Percentiles rank a stretch among this genome's conserved stretches.
Evolutionary conservation across 2,797 vertebrate genomes (phyloP).

Genomic region (Gadopsis bispinosus): DNA sequence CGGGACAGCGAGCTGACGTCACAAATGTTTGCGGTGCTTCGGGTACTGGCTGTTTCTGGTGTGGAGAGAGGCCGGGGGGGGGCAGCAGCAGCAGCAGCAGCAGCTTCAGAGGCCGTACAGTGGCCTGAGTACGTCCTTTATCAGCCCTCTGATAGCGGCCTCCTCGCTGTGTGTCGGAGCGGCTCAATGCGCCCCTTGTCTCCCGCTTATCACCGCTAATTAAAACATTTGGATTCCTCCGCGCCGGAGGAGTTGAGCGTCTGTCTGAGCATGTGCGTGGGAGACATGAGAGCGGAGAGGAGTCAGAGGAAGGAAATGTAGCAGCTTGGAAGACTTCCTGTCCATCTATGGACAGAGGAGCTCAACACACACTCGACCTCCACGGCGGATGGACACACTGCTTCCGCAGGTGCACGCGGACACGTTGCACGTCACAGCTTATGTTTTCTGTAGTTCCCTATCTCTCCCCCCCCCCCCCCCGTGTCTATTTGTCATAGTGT

Average conservation of each 20-base stretch:
- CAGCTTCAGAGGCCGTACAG: constrained; percentile 67
- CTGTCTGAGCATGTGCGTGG: constrained; percentile 73
- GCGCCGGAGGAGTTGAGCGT: constrained; percentile 69
- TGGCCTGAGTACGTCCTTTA: constrained; percentile 83
- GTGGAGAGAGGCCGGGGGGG: constrained; percentile 20
- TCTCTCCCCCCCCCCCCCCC: accelerated
- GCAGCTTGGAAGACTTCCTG: constrained; percentile 77
- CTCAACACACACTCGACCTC: constrained; percentile 58
- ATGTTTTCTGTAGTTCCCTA: not conserved
- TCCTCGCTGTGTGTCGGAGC: constrained; percentile 70
- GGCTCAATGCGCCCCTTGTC: constrained; percentile 82
- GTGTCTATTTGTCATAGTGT: not conserved
- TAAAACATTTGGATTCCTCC: constrained; percentile 87
- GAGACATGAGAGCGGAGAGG: constrained; percentile 75
- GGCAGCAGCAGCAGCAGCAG: too few relatives aligned
- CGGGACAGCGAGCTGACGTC: not conserved
- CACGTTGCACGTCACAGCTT: not conserved
- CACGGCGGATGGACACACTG: constrained; percentile 10
- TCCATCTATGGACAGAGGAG: constrained; percentile 81
- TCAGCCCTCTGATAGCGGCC: constrained; percentile 78
- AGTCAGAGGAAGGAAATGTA: constrained; percentile 76
- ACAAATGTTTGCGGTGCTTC: not conserved
- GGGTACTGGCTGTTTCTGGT: constrained; percentile 30
- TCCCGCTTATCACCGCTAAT: constrained; percentile 84
- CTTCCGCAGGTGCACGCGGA: constrained; percentile 3